Percentiles rank a stretch among this genome's conserved stretches.
phyloP scores from a whole-genome alignment of 1,140 invertebrate species.

The Drosophila virilis region DNA sequence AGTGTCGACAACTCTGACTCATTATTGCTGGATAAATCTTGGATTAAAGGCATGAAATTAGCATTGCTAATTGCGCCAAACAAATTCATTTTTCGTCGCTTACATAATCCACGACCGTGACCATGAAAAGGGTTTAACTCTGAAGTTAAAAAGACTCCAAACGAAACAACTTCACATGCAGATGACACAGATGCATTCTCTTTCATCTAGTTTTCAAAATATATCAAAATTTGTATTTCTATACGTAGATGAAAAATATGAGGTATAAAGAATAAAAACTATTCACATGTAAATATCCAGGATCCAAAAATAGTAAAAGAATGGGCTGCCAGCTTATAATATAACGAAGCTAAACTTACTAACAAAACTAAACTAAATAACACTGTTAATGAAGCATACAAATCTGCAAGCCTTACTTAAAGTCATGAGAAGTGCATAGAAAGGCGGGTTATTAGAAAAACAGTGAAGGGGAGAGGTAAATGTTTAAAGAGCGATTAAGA shows the following conservation, averaged over 20 bases:
- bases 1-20: slow-evolving; percentile 53
- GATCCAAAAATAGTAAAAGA: too few species aligned
- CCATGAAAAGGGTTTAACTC: slow-evolving; percentile 70
- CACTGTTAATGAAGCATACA: too few species aligned
- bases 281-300: too few species aligned
- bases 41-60: slow-evolving; percentile 50
- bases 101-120: slow-evolving; percentile 69
- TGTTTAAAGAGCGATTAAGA: too few species aligned
- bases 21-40: slow-evolving; percentile 30
- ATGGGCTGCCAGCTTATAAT: too few species aligned
- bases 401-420: not conserved
- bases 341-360: too few species aligned
- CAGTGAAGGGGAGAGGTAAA: too few species aligned
- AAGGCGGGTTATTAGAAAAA: not conserved
- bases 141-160: slow-evolving; percentile 17
- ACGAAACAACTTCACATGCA: not conserved
- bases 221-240: too few species aligned
- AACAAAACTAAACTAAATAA: too few species aligned
- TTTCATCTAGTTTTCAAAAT: not conserved
- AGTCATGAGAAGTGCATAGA: not conserved
- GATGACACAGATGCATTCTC: slow-evolving; percentile 2
- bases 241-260: too few species aligned
- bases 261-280: too few species aligned
- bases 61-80: slow-evolving; percentile 51
- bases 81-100: slow-evolving; percentile 46